These are phyloP conservation scores for Helicolenus hilgendorfi DNA, from an alignment of 2,797 vertebrate species.

Conservation along the genomic window DNA sequence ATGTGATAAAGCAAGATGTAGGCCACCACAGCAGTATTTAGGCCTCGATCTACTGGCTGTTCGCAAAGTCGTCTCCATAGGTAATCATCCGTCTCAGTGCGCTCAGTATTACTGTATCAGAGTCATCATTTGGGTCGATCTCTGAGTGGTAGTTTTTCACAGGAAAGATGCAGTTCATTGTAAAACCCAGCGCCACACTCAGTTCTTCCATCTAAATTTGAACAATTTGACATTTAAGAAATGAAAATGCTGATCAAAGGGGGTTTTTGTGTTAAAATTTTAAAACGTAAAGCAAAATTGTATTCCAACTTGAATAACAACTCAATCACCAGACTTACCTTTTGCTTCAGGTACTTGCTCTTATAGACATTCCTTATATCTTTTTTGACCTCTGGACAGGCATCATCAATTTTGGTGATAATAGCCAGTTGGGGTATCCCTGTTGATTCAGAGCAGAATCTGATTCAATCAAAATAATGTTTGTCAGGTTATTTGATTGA, in stretches of 20 bases:
- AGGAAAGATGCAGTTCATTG: constrained; percentile 76
- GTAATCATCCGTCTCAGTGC: constrained; percentile 54
- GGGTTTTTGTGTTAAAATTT: neutral
- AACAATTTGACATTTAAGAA: neutral
- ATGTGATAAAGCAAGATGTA: neutral
- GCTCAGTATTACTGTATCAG: constrained; percentile 40
- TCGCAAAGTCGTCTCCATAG: constrained; percentile 20
- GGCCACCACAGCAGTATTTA: neutral
- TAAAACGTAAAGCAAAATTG: neutral
- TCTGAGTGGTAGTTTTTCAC: constrained; percentile 79
- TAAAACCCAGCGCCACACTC: constrained; percentile 63
- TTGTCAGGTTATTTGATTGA: neutral
- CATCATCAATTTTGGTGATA: constrained; percentile 62
- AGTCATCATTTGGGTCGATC: neutral
- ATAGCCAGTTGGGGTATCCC: constrained; percentile 52
- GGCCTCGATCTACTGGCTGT: neutral
- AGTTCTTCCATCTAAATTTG: neutral
- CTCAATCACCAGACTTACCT: neutral
- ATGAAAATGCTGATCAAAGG: neutral
- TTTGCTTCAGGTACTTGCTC: constrained; percentile 26
- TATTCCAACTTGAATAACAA: neutral
- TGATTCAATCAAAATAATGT: neutral
- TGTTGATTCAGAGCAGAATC: neutral
- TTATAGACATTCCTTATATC: neutral
- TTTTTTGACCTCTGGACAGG: constrained; percentile 15